phyloP scores from a whole-genome alignment of 2,888 invertebrate species.

The Hyppa rectilinea region DNA sequence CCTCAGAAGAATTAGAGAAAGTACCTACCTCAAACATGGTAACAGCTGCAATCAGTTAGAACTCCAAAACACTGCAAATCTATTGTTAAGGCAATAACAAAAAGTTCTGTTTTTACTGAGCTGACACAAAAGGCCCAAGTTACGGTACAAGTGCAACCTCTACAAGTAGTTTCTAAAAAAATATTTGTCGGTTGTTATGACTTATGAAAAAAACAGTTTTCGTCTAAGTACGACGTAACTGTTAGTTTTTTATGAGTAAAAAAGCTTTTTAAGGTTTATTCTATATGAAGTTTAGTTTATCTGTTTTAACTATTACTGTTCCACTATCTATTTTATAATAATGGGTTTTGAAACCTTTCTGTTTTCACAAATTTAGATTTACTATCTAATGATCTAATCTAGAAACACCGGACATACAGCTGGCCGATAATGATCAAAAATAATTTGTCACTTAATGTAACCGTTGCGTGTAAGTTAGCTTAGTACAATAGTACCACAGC shows the following conservation, averaged over 20 bases:
- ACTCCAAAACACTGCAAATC: constrained; percentile 50
- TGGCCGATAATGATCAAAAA: constrained; percentile 25
- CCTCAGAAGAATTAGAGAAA: constrained; percentile 35
- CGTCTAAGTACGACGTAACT: constrained; percentile 49
- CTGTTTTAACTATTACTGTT: constrained; percentile 44
- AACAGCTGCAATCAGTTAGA: constrained; percentile 24
- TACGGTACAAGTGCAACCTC: constrained; percentile 52
- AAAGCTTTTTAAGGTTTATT: constrained; percentile 52
- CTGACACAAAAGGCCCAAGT: constrained; percentile 47
- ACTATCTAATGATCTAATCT: constrained; percentile 37
- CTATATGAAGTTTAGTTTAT: constrained; percentile 49
- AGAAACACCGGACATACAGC: constrained; percentile 6
- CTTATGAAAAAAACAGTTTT: constrained; percentile 57
- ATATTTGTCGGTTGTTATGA: constrained; percentile 50
- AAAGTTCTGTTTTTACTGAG: constrained; percentile 31
- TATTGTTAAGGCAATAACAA: constrained; percentile 46
- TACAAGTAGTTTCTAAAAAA: constrained; percentile 34
- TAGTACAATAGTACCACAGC: background rate
- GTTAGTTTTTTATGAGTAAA: constrained; percentile 46
- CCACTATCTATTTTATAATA: constrained; percentile 20
- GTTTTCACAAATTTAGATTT: constrained; percentile 33
- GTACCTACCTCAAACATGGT: constrained; percentile 11
- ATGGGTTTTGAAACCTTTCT: constrained; percentile 43
- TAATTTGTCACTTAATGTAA: constrained; percentile 10
- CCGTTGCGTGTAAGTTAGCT: background rate